Conservation (phyloP, 2,797 vertebrate genomes). For the Peromyscus attwateri region DNA sequence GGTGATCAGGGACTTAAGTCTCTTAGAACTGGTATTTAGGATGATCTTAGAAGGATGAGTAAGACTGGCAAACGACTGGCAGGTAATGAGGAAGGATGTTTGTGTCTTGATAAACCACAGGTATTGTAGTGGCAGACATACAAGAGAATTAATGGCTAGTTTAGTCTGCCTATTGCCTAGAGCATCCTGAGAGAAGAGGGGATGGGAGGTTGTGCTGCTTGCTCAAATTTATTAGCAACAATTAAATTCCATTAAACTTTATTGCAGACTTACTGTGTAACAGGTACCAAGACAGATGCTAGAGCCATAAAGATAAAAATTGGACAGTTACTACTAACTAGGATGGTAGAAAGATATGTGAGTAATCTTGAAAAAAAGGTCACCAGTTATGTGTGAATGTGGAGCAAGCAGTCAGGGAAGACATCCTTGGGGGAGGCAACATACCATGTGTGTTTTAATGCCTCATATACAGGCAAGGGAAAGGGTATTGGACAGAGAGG, state of each 20-base stretch:
- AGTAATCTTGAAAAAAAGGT: neutral
- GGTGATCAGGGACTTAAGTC: neutral
- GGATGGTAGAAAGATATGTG: neutral
- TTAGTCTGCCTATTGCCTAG: neutral
- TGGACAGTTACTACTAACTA: neutral
- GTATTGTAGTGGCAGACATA: neutral
- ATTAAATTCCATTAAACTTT: neutral
- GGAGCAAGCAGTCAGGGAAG: neutral
- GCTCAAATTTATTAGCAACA: slow-evolving; percentile 9
- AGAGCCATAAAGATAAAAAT: neutral
- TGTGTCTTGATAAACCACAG: neutral
- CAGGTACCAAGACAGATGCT: neutral
- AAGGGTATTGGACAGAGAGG: neutral
- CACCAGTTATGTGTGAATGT: neutral
- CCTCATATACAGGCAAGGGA: neutral
- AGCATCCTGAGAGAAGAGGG: neutral
- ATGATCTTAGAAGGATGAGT: neutral
- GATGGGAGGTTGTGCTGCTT: neutral
- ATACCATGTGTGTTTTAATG: neutral
- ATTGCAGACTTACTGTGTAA: neutral
- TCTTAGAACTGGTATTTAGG: neutral
- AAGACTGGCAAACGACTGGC: neutral
- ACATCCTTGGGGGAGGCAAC: neutral
- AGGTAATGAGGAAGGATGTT: neutral
- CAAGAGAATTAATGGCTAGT: neutral